Conservation (phyloP, 2,113 vertebrate genomes). For the Pachypanchax playfairii region DNA sequence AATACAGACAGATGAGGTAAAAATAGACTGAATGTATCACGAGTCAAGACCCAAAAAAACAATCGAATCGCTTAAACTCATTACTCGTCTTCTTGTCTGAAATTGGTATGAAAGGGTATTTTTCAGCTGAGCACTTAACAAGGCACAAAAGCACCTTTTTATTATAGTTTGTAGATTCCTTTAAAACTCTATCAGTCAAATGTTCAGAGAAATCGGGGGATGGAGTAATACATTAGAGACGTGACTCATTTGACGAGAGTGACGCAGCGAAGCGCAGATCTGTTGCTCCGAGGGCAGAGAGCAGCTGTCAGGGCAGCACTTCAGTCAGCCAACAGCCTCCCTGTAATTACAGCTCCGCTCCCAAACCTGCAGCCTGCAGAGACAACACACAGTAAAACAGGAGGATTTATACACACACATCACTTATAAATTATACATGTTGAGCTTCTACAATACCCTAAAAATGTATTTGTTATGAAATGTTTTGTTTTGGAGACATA, state of each 20-base stretch:
- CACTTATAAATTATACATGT: neutral
- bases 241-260: constrained; percentile 5
- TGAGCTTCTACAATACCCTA: neutral
- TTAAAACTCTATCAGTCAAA: no score
- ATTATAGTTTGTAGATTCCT: no score
- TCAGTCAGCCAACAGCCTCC: neutral
- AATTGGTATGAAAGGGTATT: no score
- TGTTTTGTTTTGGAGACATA: neutral
- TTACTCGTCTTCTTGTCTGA: no score
- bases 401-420: neutral
- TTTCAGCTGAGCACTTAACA: no score
- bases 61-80: no score
- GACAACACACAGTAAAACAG: neutral
- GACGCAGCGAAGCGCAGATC: neutral
- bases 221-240: constrained; percentile 3
- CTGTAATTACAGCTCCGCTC: constrained; percentile 25
- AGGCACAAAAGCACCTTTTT: no score
- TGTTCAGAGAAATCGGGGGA: constrained; percentile 2
- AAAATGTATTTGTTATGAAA: constrained; percentile 4
- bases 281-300: constrained; percentile 18
- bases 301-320: constrained; percentile 6
- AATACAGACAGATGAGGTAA: no score
- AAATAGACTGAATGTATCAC: no score
- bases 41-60: no score
- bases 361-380: constrained; percentile 17